Base-by-base conservation (phyloP, 2,113 vertebrate genomes). In the Dendrocopos noguchii region DNA sequence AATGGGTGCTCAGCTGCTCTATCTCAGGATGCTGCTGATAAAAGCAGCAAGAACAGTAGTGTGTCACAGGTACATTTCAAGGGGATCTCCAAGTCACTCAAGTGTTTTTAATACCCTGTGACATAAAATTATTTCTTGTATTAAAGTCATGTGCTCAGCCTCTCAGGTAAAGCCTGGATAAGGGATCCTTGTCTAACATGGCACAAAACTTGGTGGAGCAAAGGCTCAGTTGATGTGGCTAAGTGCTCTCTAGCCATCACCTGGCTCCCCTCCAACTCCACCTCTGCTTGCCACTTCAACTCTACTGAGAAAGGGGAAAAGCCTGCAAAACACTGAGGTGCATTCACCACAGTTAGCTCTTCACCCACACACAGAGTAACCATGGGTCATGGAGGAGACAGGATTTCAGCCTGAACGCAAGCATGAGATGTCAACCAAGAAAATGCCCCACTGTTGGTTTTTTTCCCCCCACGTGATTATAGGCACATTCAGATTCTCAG, bases 351-450 rank as follows among this genome's bases (percentile, higher is more conserved):
- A 5, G 81, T 64, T 66, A 78, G 50, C 39, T 88, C 87, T 74
- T 78, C 85, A 14, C 91, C 94, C 87, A 95, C 94, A 84, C 85
- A 70, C 63, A 18, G 29, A 50, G 73, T 90, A 94, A 85, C 76
- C 6, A 3, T 29, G 70, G 91, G 94, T 93, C 91, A 81, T 6
- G 53, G 50, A 86, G 88, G 83, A 94, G 66, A 17, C 76, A 96
- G 95, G 91, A 96, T 96, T 94, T 96, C 96, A 95, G 95, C 95
- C 89, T 87, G 87, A 96, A 66, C 92, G 94, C 81, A 95, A 86
- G 88, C 76, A 85, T 6, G 61, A 94, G 79, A 81, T 39, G 44
- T 78, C 15, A 7, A 85, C 77, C 93, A 94, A 94, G 89, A 90
- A 96, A 95, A 95, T 77, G 79, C 33, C 70, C 89, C 92, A 8